Conservation (phyloP, 1,140 invertebrate genomes). For the Heliconius nattereri region DNA sequence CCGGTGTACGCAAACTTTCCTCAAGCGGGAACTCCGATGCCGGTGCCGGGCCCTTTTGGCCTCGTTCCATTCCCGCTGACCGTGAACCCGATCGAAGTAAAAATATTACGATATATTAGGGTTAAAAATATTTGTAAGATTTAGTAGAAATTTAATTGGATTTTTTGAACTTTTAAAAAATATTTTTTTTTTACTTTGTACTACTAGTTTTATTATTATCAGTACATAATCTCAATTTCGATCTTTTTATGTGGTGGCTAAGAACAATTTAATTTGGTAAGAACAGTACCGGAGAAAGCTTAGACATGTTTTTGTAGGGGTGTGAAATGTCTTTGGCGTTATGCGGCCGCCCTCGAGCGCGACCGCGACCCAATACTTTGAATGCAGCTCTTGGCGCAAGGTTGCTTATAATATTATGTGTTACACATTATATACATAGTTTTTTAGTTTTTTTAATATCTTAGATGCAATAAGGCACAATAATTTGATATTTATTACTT, state of each 20-base stretch:
- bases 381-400: constrained; percentile 33
- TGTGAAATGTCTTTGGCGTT: constrained; percentile 34
- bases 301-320: constrained; percentile 9
- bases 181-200: no score
- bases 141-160: background rate
- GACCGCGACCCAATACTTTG: constrained; percentile 31
- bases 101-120: constrained; percentile 18
- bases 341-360: constrained; percentile 30
- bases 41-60: constrained; percentile 37
- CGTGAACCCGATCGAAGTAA: constrained; percentile 35
- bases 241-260: background rate
- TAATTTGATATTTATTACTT: background rate
- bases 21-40: constrained; percentile 32
- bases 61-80: constrained; percentile 39
- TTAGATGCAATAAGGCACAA: background rate
- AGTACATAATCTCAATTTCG: background rate
- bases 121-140: background rate
- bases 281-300: background rate
- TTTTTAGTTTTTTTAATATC: background rate
- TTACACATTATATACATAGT: constrained; percentile 4
- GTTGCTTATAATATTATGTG: constrained; percentile 11
- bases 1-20: constrained; percentile 34
- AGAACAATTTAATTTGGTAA: background rate
- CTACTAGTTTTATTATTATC: no score
- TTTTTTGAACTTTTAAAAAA: no score